phyloP scores from a whole-genome alignment of 2,113 vertebrate genomes.

The Morone chrysops region DNA sequence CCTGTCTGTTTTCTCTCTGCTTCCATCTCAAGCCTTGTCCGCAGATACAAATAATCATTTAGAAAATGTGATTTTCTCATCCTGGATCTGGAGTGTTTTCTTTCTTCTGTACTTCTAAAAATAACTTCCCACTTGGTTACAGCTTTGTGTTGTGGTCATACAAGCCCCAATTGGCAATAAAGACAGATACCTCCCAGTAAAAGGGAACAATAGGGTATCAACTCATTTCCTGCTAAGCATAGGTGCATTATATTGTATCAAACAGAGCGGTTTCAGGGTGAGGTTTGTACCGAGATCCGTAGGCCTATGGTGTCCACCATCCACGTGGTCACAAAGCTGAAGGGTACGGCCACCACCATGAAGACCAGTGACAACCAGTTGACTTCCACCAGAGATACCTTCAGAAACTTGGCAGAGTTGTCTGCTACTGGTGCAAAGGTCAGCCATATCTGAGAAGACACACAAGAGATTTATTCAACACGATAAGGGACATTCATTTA shows the following conservation, averaged over 20 bases:
- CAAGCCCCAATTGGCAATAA: background rate
- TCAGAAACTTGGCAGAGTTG: slow-evolving; percentile 82
- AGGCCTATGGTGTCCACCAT: slow-evolving; percentile 92
- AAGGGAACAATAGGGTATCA: background rate
- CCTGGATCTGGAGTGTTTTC: background rate
- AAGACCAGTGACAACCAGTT: slow-evolving; percentile 93
- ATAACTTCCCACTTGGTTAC: background rate
- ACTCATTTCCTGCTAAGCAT: background rate
- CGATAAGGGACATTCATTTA: too few species aligned
- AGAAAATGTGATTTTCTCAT: background rate
- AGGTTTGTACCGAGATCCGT: slow-evolving; percentile 85
- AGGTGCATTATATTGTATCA: background rate
- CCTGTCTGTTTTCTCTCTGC: too few species aligned
- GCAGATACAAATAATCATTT: background rate
- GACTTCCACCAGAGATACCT: slow-evolving; percentile 80
- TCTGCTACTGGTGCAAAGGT: slow-evolving; percentile 94
- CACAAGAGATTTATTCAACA: background rate
- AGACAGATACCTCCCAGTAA: too few species aligned
- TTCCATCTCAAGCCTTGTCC: background rate
- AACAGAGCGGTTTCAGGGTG: background rate
- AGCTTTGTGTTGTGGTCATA: background rate
- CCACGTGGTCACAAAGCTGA: slow-evolving; percentile 91
- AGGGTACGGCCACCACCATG: slow-evolving; percentile 89
- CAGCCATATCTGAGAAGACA: slow-evolving; percentile 89
- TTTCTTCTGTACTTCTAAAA: background rate